These are phyloP conservation scores for Cirrhinus mrigala DNA, from an alignment of 2,797 vertebrate species.

Conservation along the genomic window DNA sequence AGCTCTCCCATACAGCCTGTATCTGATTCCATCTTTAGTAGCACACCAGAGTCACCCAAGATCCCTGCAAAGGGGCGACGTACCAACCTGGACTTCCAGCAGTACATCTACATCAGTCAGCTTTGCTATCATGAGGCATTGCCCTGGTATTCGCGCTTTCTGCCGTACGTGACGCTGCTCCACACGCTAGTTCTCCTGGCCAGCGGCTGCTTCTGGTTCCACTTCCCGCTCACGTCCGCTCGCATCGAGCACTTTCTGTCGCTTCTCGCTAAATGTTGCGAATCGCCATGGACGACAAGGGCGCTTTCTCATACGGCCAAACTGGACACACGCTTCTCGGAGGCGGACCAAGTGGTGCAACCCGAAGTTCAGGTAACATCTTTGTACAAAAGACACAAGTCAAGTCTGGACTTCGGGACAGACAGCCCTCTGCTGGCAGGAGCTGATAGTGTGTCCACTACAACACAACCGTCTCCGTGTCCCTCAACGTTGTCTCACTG, in stretches of 20 bases:
- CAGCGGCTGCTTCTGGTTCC: conserved; percentile 86
- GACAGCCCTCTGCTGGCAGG: conserved; percentile 73
- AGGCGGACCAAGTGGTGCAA: conserved; percentile 50
- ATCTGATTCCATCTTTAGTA: conserved; percentile 10
- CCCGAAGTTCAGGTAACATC: conserved; percentile 29
- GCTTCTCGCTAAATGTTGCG: conserved; percentile 84
- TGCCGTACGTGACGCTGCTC: conserved; percentile 83
- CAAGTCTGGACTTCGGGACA: conserved; percentile 69
- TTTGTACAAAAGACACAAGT: conserved; percentile 49
- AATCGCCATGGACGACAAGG: conserved; percentile 86
- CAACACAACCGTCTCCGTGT: conserved; percentile 69
- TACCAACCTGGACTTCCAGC: conserved; percentile 82
- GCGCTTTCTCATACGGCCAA: conserved; percentile 80
- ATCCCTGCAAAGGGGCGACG: conserved; percentile 66
- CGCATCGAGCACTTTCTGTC: conserved; percentile 85
- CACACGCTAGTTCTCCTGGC: conserved; percentile 81
- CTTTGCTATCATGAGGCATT: conserved; percentile 85
- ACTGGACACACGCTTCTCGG: conserved; percentile 67
- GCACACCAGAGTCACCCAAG: neutral
- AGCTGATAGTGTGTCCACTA: conserved; percentile 48
- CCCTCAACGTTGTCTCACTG: conserved; percentile 67
- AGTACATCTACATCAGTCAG: conserved; percentile 83
- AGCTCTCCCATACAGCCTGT: neutral
- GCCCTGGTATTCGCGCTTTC: conserved; percentile 83
- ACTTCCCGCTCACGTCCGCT: conserved; percentile 84